Evolutionary conservation across 1,140 invertebrate genomes (phyloP).

Genomic region (Drosophila pandora): DNA sequence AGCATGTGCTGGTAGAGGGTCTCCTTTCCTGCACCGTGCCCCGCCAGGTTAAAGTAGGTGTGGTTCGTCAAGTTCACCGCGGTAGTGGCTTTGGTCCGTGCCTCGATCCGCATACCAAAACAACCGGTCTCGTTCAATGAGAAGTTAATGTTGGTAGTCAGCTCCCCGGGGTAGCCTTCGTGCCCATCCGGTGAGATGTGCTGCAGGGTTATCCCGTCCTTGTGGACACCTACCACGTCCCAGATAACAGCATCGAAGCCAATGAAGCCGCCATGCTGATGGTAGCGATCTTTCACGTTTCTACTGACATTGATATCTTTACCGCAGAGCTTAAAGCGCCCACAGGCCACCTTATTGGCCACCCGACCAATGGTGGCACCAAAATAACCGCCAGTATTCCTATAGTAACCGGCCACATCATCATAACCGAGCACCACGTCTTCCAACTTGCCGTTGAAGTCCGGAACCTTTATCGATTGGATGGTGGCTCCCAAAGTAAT

Average conservation of each 20-base stretch:
- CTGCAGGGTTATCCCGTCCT: constrained; percentile 85
- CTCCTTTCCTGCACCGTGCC: constrained; percentile 85
- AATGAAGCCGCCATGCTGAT: constrained; percentile 93
- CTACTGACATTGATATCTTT: constrained; percentile 87
- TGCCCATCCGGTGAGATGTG: constrained; percentile 91
- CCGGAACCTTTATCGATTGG: constrained; percentile 89
- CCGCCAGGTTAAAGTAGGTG: constrained; percentile 96
- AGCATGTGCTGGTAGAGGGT: constrained; percentile 90
- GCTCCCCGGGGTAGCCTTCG: constrained; percentile 93
- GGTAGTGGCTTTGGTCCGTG: constrained; percentile 90
- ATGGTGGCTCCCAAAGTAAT: constrained; percentile 92
- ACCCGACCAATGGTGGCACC: constrained; percentile 94
- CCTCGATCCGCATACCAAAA: constrained; percentile 89
- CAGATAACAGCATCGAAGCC: constrained; percentile 94
- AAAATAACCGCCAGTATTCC: constrained; percentile 88
- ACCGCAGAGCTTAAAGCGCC: constrained; percentile 87
- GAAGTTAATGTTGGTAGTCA: constrained; percentile 89
- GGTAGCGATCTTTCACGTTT: constrained; percentile 88
- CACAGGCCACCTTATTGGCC: constrained; percentile 91
- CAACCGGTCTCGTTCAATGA: constrained; percentile 89
- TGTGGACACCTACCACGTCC: constrained; percentile 82
- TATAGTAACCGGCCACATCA: constrained; percentile 86
- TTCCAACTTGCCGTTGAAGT: constrained; percentile 87
- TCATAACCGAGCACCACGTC: constrained; percentile 93
- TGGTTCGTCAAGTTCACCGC: constrained; percentile 96